A percentile compares a stretch with the other conserved stretches of the same genome.
These are phyloP conservation scores for Pelochelys cantorii DNA, from an alignment of 2,797 vertebrate species.

Conservation along the genomic window DNA sequence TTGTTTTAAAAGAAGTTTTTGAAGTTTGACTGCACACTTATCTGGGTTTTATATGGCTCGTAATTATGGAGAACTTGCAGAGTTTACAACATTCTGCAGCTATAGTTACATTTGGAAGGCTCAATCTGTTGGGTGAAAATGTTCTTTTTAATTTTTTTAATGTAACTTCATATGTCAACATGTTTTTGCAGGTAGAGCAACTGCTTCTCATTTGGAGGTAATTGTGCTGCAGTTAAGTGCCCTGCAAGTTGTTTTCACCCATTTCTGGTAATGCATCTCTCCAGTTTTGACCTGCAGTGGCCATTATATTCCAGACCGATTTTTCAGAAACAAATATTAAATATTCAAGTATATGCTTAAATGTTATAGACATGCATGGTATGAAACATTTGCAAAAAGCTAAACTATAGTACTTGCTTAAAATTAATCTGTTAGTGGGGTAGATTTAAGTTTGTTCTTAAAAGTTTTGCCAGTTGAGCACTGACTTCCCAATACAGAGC, in stretches of 20 bases:
- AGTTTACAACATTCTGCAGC: not conserved
- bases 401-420: not conserved
- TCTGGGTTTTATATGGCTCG: not conserved
- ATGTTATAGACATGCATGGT: not conserved
- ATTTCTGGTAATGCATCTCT: not conserved
- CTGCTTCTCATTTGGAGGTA: not conserved
- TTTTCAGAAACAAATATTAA: too few species aligned
- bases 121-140: not conserved
- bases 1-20: not conserved
- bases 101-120: not conserved
- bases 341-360: not conserved
- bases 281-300: not conserved
- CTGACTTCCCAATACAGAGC: not conserved
- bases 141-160: not conserved
- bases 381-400: not conserved
- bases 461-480: not conserved
- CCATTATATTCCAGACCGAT: accelerated
- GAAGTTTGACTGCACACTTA: accelerated
- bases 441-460: not conserved
- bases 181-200: not conserved
- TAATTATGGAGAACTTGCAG: not conserved
- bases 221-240: too few species aligned
- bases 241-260: not conserved
- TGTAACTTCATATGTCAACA: not conserved
- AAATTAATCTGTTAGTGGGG: not conserved